Evolutionary conservation across 2,113 vertebrate species (phyloP).

Genomic region (Phasianus colchicus): DNA sequence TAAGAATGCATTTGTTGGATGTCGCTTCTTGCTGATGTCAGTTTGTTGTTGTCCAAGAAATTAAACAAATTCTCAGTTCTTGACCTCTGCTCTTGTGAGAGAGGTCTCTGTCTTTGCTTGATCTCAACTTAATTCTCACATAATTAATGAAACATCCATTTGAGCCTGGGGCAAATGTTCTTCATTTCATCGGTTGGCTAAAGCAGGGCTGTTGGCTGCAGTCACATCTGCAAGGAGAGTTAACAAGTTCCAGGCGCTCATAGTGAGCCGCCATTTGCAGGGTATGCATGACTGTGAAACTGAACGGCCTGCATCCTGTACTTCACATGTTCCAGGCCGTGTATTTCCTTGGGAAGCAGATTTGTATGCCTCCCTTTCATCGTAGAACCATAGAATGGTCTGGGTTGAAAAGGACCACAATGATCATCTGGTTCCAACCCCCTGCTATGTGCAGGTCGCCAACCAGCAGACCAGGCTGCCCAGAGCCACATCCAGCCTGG

Average conservation of each 20-base stretch:
- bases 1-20: neutral
- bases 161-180: neutral
- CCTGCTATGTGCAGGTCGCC: too few species aligned
- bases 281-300: neutral
- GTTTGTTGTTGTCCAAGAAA: neutral
- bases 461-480: too few species aligned
- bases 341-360: neutral
- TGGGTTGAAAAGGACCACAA: too few species aligned
- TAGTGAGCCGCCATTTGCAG: neutral
- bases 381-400: too few species aligned
- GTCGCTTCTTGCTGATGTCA: neutral
- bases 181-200: neutral
- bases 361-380: neutral
- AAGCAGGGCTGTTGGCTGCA: neutral
- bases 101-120: neutral
- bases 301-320: rapidly evolving
- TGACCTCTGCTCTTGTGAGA: neutral
- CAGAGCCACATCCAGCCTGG: too few species aligned
- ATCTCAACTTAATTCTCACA: neutral
- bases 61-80: neutral
- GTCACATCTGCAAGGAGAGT: neutral
- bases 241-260: neutral
- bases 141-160: slow-evolving; percentile 4
- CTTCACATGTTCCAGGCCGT: neutral
- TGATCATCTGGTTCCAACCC: too few species aligned